Evolutionary conservation across 2,113 vertebrate species (phyloP).

Genomic region (Amblyornis subalaris): DNA sequence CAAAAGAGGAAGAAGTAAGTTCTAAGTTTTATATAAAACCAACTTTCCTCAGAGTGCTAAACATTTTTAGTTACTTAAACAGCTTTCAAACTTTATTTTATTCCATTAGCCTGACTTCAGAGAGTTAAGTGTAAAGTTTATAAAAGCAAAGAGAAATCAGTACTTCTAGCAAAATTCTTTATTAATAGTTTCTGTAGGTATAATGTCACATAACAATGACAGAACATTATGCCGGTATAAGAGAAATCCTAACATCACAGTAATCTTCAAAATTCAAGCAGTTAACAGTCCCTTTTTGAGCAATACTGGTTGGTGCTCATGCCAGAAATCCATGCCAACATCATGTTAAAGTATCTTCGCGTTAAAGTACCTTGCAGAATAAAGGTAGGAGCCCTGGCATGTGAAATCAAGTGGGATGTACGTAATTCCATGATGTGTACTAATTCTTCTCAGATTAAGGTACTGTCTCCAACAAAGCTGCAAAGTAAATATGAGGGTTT

Average conservation of each 20-base stretch:
- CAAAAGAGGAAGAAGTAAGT: neutral
- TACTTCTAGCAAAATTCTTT: constrained; percentile 35
- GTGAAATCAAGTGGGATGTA: neutral
- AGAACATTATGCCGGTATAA: neutral
- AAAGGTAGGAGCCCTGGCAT: neutral
- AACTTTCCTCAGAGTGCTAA: neutral
- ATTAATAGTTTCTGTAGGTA: constrained; percentile 31
- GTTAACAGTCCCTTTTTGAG: neutral
- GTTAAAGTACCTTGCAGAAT: neutral
- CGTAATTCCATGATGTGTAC: neutral
- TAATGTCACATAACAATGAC: constrained; percentile 15
- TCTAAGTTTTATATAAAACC: neutral
- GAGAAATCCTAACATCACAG: constrained; percentile 27
- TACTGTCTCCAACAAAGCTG: neutral
- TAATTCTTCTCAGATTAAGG: constrained; percentile 4
- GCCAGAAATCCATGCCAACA: neutral
- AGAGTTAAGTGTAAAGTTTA: neutral
- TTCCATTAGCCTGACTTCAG: neutral
- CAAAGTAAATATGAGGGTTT: constrained; percentile 10
- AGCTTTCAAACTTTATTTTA: neutral
- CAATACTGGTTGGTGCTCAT: neutral
- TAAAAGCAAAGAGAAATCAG: neutral
- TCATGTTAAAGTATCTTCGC: neutral
- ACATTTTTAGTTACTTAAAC: neutral
- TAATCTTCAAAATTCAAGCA: neutral